These are phyloP conservation scores for Ptiloglossa arizonensis DNA, from an alignment of 1,140 invertebrate genomes.

Conservation along the genomic window DNA sequence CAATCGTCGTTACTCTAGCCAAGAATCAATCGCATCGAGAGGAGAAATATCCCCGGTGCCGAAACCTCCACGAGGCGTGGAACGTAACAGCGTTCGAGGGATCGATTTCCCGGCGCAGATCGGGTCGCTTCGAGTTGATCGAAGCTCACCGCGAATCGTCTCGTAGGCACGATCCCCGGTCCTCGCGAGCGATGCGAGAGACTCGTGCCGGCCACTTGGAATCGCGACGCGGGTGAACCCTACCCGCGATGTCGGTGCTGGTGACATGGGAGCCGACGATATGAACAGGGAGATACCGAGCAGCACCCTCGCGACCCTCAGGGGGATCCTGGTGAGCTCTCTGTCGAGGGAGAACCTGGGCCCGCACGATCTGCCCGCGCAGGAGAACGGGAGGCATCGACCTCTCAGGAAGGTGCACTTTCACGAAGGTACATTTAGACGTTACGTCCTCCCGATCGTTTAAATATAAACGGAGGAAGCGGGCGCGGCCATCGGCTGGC, in stretches of 20 bases:
- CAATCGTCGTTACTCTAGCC: no score
- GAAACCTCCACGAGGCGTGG: no score
- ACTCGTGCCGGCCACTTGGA: not conserved
- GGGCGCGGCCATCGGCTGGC: conserved; percentile 29
- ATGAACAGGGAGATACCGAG: conserved; percentile 81
- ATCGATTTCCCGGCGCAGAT: conserved; percentile 9
- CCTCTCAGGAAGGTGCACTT: conserved; percentile 75
- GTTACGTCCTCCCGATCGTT: conserved; percentile 41
- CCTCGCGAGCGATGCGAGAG: not conserved
- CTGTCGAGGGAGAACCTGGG: conserved; percentile 84
- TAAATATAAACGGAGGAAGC: conserved; percentile 63
- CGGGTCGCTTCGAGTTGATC: conserved; percentile 34
- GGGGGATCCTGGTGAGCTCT: conserved; percentile 84
- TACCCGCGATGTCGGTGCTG: conserved; percentile 10
- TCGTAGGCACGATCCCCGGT: not conserved
- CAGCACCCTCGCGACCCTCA: conserved; percentile 82
- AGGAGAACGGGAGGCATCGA: conserved; percentile 71
- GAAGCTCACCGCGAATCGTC: conserved; percentile 35
- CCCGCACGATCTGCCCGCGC: conserved; percentile 77
- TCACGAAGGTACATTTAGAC: conserved; percentile 68
- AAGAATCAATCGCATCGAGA: no score
- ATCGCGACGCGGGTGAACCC: not conserved
- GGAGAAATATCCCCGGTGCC: no score
- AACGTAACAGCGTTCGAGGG: not conserved
- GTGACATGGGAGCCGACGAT: conserved; percentile 76